Evolutionary conservation across 1,140 invertebrate genomes (phyloP).

Genomic region (Drosophila repleta): DNA sequence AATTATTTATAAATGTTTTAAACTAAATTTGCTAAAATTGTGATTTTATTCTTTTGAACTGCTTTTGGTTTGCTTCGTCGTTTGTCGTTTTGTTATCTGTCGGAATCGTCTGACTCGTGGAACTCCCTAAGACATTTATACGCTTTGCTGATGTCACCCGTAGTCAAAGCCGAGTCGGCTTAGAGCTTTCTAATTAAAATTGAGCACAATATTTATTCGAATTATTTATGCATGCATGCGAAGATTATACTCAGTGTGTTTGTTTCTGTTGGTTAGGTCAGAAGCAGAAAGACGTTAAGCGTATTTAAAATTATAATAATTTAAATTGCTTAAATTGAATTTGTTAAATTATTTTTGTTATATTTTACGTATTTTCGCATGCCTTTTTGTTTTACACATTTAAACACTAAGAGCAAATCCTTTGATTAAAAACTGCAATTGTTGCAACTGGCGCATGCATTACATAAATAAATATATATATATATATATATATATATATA

Average conservation of each 20-base stretch:
- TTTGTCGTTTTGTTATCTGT: conserved; percentile 51
- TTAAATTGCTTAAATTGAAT: conserved; percentile 43
- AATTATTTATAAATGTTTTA: conserved; percentile 75
- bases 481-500: conserved; percentile 44
- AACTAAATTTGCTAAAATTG: conserved; percentile 81
- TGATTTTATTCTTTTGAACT: conserved; percentile 71
- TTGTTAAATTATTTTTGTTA: conserved; percentile 37
- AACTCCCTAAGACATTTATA: conserved; percentile 31
- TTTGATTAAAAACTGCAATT: conserved; percentile 44
- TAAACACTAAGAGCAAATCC: conserved; percentile 50
- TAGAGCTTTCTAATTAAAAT: conserved; percentile 47
- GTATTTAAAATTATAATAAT: conserved; percentile 44
- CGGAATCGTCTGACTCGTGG: background rate
- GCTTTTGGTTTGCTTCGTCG: conserved; percentile 80
- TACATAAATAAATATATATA: conserved; percentile 29
- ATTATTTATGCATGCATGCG: conserved; percentile 32
- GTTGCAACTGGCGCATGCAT: conserved; percentile 46
- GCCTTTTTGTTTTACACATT: conserved; percentile 23
- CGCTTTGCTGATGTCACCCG: conserved; percentile 51
- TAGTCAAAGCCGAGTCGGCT: conserved; percentile 37
- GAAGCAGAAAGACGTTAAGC: conserved; percentile 72
- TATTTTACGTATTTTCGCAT: conserved; percentile 41
- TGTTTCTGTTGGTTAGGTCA: conserved; percentile 36
- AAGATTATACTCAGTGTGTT: conserved; percentile 8
- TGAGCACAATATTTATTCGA: conserved; percentile 63